Conservation (phyloP, 2,888 invertebrate genomes). For the Thymelicus lineola region DNA sequence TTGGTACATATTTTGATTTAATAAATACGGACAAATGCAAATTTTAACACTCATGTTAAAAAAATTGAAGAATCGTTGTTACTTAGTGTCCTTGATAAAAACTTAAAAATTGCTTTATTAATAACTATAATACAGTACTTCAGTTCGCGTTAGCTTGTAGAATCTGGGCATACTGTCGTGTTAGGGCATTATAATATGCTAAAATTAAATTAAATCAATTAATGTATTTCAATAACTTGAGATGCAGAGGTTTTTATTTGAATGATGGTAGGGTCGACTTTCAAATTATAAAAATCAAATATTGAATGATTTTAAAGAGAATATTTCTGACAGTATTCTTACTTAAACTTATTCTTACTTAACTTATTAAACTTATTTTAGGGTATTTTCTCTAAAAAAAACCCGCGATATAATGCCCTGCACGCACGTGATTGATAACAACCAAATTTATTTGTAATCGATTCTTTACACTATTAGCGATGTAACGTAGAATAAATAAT, state of each 20-base stretch:
- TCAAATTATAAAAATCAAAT: too few relatives aligned
- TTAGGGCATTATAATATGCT: slow-evolving; percentile 45
- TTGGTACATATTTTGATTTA: not conserved
- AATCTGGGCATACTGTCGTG: slow-evolving; percentile 58
- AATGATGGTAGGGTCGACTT: too few relatives aligned
- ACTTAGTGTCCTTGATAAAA: not conserved
- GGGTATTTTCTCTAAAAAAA: too few relatives aligned
- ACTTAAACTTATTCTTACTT: too few relatives aligned
- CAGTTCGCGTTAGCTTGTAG: slow-evolving; percentile 40
- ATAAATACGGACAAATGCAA: too few relatives aligned
- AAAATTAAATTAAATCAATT: too few relatives aligned
- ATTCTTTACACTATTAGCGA: slow-evolving; percentile 50
- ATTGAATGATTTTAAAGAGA: too few relatives aligned
- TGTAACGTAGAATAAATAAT: slow-evolving; percentile 40
- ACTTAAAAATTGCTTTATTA: not conserved
- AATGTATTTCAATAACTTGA: too few relatives aligned
- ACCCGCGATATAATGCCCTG: slow-evolving; percentile 42
- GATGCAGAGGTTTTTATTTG: too few relatives aligned
- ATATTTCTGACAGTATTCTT: too few relatives aligned
- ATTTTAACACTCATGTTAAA: too few relatives aligned
- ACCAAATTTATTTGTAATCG: slow-evolving; percentile 51
- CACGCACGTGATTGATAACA: slow-evolving; percentile 49
- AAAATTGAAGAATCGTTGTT: not conserved
- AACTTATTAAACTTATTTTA: too few relatives aligned
- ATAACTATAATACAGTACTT: slow-evolving; percentile 48